These are phyloP conservation scores for Melanotaenia trifasciata DNA, from an alignment of 2,797 vertebrate species.

Conservation along the genomic window DNA sequence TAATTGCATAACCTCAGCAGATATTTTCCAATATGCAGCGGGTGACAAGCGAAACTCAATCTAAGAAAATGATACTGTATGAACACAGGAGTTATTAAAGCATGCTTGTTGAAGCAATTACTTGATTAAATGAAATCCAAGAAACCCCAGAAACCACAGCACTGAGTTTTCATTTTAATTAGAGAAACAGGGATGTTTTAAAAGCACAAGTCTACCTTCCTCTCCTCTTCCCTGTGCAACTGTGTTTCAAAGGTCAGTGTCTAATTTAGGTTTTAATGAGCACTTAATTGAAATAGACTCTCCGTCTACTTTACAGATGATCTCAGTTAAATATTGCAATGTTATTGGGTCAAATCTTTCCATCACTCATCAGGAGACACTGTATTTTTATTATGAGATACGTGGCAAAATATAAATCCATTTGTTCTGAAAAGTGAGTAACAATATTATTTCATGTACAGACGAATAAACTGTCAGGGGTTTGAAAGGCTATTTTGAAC, in stretches of 20 bases:
- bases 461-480: background rate
- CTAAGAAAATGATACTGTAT: conserved; percentile 5
- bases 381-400: conserved; percentile 46
- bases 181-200: conserved; percentile 47
- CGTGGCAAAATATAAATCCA: conserved; percentile 18
- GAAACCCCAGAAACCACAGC: conserved; percentile 30
- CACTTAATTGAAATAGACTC: conserved; percentile 79
- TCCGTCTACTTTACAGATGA: conserved; percentile 77
- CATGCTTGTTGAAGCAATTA: conserved; percentile 10
- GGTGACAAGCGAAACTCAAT: conserved; percentile 15
- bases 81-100: conserved; percentile 12
- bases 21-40: conserved; percentile 17
- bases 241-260: conserved; percentile 76
- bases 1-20: background rate
- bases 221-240: conserved; percentile 71
- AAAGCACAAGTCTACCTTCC: conserved; percentile 59
- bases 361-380: conserved; percentile 44
- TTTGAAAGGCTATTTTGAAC: conserved; percentile 17
- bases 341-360: conserved; percentile 69
- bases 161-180: conserved; percentile 56
- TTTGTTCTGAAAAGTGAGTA: conserved; percentile 43
- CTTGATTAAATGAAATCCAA: conserved; percentile 5
- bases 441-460: conserved; percentile 16
- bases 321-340: conserved; percentile 78
- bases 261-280: conserved; percentile 81